Base-by-base conservation (phyloP, 2,797 vertebrate genomes). In the Mormyrops attenuatus region DNA sequence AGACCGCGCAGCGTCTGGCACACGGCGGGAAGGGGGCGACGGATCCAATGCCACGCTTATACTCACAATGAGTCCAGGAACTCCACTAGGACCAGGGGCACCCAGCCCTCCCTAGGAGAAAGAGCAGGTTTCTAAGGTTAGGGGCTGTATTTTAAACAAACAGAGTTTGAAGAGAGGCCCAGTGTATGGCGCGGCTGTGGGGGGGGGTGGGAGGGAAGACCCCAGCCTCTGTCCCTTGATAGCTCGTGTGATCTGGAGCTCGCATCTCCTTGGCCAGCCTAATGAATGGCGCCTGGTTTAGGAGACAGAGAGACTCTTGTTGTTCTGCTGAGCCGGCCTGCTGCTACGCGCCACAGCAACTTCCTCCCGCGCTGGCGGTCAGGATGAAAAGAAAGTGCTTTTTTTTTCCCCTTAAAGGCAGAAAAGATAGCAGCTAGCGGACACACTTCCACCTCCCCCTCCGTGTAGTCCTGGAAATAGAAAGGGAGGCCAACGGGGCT, bases 11-110 rank as follows among this genome's bases (percentile, higher is more conserved):
- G 57, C 22, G 7, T 55, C 44, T 66, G 30, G 73, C 5, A 89
- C 49, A 90, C 47, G 92, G 88, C 90, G 22, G 88, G 86, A 15
- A 26, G 69, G 11, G 22, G 87, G 11, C 77, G 85, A 66, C 22
- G 90, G 17, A n/a, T 38, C 89, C 85, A 8, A 85, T 87, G 52
- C 49, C 13, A 88, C 2, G 7, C 63, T 69, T 92, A 77, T 96
- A 99, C 98, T 99, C 96, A 99, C 98, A 95, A 98, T 96, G 92
- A 99, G 97, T 93, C 98, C 98, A 90, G 90, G 95, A 92, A 99
- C 98, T 96, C 98, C 98, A 88, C 94, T 94, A 94, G 98, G 98
- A 93, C 98, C 98, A 17, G 96, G 97, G 93, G 97, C 96, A 95
- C 98, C 98, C 93, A 98, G 92, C 89, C 97, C 96, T 93, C 98